Percentiles rank a stretch among this genome's conserved stretches.
Evolutionary conservation across 2,888 invertebrate genomes (phyloP).

Genomic region (Ennomos erosarius): DNA sequence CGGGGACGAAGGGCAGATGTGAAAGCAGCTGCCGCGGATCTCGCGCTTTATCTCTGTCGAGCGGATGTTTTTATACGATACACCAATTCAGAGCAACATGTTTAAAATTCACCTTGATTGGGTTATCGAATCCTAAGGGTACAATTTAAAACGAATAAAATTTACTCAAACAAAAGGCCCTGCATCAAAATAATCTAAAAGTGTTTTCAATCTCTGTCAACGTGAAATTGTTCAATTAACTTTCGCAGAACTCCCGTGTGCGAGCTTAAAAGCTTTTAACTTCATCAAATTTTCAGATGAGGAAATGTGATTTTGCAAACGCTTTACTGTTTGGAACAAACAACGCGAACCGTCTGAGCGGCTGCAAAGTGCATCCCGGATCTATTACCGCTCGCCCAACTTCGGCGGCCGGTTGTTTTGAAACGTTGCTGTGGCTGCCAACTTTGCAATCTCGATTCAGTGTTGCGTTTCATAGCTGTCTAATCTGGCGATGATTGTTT

Average conservation of each 20-base stretch:
- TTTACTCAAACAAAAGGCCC: slow-evolving; percentile 32
- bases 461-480: slow-evolving; percentile 53
- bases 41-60: slow-evolving; percentile 66
- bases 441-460: slow-evolving; percentile 57
- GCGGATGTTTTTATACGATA: slow-evolving; percentile 53
- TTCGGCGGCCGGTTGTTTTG: slow-evolving; percentile 58
- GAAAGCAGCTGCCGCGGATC: slow-evolving; percentile 70
- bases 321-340: slow-evolving; percentile 47
- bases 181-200: slow-evolving; percentile 21
- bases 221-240: slow-evolving; percentile 21
- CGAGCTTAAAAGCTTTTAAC: slow-evolving; percentile 36
- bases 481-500: slow-evolving; percentile 41
- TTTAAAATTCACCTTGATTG: slow-evolving; percentile 20
- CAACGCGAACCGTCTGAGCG: slow-evolving; percentile 49
- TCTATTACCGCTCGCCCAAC: slow-evolving; percentile 59
- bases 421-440: slow-evolving; percentile 50
- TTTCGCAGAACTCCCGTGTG: slow-evolving; percentile 20
- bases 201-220: slow-evolving; percentile 19
- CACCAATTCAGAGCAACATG: slow-evolving; percentile 24
- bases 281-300: slow-evolving; percentile 34
- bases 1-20: slow-evolving; percentile 73
- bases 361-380: slow-evolving; percentile 58
- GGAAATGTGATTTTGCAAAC: slow-evolving; percentile 38
- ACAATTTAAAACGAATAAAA: slow-evolving; percentile 29
- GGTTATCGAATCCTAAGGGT: slow-evolving; percentile 12